These are phyloP conservation scores for Samia ricini DNA, from an alignment of 1,140 invertebrate genomes.

Conservation along the genomic window DNA sequence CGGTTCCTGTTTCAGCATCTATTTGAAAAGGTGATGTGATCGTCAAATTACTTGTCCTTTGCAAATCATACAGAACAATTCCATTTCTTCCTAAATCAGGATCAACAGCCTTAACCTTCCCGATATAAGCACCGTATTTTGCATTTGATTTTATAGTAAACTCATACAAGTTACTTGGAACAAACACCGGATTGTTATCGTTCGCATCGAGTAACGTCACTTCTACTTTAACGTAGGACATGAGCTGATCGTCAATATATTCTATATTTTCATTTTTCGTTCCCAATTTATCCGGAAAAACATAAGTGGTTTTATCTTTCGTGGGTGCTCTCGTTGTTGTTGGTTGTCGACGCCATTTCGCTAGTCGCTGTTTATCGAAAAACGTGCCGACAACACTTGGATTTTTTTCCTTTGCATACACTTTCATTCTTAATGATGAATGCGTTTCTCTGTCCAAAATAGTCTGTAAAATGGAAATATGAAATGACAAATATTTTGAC, in stretches of 20 bases:
- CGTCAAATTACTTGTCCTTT: conserved; percentile 83
- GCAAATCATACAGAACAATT: conserved; percentile 86
- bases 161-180: conserved; percentile 89
- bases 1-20: conserved; percentile 83
- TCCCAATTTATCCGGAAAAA: conserved; percentile 72
- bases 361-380: conserved; percentile 54
- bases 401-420: conserved; percentile 86
- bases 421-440: conserved; percentile 83
- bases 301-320: conserved; percentile 69
- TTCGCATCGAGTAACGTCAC: conserved; percentile 91
- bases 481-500: not conserved
- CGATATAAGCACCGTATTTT: conserved; percentile 83
- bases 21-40: conserved; percentile 84
- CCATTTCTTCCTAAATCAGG: conserved; percentile 90
- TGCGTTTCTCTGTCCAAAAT: conserved; percentile 88
- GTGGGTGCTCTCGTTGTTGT: conserved; percentile 26
- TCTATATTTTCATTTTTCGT: conserved; percentile 64
- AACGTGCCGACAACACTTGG: conserved; percentile 79
- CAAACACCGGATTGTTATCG: conserved; percentile 91
- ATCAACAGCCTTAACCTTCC: conserved; percentile 88
- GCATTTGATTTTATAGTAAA: conserved; percentile 84
- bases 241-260: conserved; percentile 65
- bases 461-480: conserved; percentile 72
- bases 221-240: conserved; percentile 85
- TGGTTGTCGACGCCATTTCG: conserved; percentile 58